Evolutionary conservation across 2,888 invertebrate species (phyloP), one percentile per base, ranked within the genome.

Genomic region (Beris morrisii): DNA sequence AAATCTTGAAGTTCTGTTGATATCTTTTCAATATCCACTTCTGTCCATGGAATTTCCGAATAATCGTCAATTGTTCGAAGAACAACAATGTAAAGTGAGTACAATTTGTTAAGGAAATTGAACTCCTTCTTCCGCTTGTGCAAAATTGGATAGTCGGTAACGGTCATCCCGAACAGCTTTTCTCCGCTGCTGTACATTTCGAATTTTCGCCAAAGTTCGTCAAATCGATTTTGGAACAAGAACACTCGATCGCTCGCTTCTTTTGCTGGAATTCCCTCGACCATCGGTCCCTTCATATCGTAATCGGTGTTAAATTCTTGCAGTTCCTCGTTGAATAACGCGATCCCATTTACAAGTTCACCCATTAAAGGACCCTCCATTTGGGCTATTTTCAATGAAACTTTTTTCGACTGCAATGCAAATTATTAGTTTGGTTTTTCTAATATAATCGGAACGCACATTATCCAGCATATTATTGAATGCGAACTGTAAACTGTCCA

Each of bases 11-110:
- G 79, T 76, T 95, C 93, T 0, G 85, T 81, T 68, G 89, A 88
- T 69, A 95, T 95, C 65, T 85, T 84, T 74, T 93, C 91, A 72
- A 92, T 92, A 77, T 95, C 88, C 65, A 95, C 88, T 66, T 92
- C 91, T 5, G 82, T 81, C 95, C 95, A 96, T 0, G 89, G 84
- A 67, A 93, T 88, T 76, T 93, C 92, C 74, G 87, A 92, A 77
- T 95, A 95, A 1, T 91, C 90, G 74, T 92, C 90, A 64, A 95
- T 91, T 4, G 91, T 90, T 73, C 89, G 89, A 83, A 93, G 89
- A 0, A 95, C 95, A 73, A 89, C 85, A 72, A 92, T 84, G 80
- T 94, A 96, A 64, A 86, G 73, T 59, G 79, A 84, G 73, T 92
- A 95, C 75, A 95, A 82, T 78, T 92, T 92, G 79, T 89, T 93